phyloP scores from a whole-genome alignment of 1,140 invertebrate species.

The Apis mellifera region Amel_HAv3.1 CM009934.2:8095001-8095500 shows the following conservation, averaged over 20 bases:
- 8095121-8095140: conserved; percentile 51
- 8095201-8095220: conserved; percentile 45
- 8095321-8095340: conserved; percentile 57
- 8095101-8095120: conserved; percentile 8
- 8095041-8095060: conserved; percentile 24
- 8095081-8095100: neutral
- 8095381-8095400: conserved; percentile 68
- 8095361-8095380: conserved; percentile 77
- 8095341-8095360: conserved; percentile 72
- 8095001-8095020: too few relatives aligned
- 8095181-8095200: conserved; percentile 24
- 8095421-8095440: conserved; percentile 24
- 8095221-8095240: conserved; percentile 65
- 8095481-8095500: conserved; percentile 10
- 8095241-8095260: conserved; percentile 48
- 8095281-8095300: conserved; percentile 82
- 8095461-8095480: neutral
- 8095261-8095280: conserved; percentile 78
- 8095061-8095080: conserved; percentile 27
- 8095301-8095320: conserved; percentile 77
- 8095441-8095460: too few relatives aligned
- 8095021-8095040: conserved; percentile 6
- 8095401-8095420: conserved; percentile 54
- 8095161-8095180: conserved; percentile 1
- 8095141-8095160: conserved; percentile 57